Base-by-base conservation (phyloP, 1,140 invertebrate genomes). In the Tetragnatha versicolor region DNA sequence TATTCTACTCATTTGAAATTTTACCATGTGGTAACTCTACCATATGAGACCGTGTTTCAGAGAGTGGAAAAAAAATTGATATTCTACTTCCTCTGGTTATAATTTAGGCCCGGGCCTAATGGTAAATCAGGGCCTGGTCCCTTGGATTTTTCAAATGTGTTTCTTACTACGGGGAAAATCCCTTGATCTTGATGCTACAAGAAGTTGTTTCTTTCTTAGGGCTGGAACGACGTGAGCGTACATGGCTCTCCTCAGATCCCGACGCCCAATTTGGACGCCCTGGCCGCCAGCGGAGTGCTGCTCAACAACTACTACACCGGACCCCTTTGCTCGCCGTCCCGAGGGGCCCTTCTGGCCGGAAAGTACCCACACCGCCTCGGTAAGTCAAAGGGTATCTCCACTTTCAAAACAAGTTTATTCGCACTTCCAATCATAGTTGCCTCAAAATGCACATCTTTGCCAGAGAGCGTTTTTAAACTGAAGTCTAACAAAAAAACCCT, bases 191-290 rank as follows among this genome's bases (percentile, higher is more conserved):
- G 42, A 45, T n/a, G n/a, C 12, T 14, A 45, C 12, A 45, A 45
- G 42, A n/a, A n/a, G n/a, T n/a, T n/a, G n/a, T 45, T 45, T 47
- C 7, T 68, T n/a, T 51, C 22, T 4, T 39, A 95, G 93, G 94
- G 94, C 10, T 95, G 92, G 89, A 93, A 94, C 84, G 94, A 96
- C 87, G 92, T 96, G 7, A 92, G 94, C 53, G 94, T 94, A 84
- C 94, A 94, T 85, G 94, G 94, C 2, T 92, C 91, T 1, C 88
- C 92, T 79, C 92, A 96, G 85, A 92, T 94, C 77, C 89, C 90
- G 55, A 94, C 93, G 0, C 93, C 93, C 1, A 94, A 95, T 85
- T 92, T 95, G 60, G 93, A 95, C 84, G 89, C 92, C 4, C 83
- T 95, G 58, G 93, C 92, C 0, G 92, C 91, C 84, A 90, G 91